Conservation (phyloP, 2,113 vertebrate species). For the Smithornis capensis region DNA sequence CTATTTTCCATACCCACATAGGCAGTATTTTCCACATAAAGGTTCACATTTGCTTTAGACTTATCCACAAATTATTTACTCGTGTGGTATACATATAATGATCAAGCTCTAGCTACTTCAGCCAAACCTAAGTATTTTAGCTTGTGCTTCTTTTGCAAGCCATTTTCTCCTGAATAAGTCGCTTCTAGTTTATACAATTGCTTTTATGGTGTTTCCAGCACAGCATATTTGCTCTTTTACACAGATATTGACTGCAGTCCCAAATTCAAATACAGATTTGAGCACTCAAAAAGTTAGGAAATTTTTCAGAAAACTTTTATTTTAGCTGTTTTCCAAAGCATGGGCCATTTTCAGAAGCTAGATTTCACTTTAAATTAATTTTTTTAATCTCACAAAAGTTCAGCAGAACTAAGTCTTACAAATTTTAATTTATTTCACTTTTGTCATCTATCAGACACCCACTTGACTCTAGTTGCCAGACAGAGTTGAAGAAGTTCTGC, state of each 20-base stretch:
- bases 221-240: neutral
- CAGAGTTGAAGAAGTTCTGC: neutral
- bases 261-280: neutral
- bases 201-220: neutral
- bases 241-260: neutral
- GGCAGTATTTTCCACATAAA: conserved; percentile 59
- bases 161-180: neutral
- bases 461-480: neutral
- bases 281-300: neutral
- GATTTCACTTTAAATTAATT: neutral
- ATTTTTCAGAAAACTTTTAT: neutral
- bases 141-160: neutral
- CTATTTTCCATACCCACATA: conserved; percentile 47
- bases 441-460: neutral
- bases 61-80: conserved; percentile 48
- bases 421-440: neutral
- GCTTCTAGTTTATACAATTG: neutral
- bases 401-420: neutral
- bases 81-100: neutral
- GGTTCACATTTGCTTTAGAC: conserved; percentile 29
- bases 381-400: neutral
- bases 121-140: conserved; percentile 58
- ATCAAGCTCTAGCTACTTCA: neutral
- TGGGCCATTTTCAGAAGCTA: neutral
- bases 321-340: neutral